These are phyloP conservation scores for Hybognathus amarus DNA, from an alignment of 2,797 vertebrate species.

Conservation along the genomic window DNA sequence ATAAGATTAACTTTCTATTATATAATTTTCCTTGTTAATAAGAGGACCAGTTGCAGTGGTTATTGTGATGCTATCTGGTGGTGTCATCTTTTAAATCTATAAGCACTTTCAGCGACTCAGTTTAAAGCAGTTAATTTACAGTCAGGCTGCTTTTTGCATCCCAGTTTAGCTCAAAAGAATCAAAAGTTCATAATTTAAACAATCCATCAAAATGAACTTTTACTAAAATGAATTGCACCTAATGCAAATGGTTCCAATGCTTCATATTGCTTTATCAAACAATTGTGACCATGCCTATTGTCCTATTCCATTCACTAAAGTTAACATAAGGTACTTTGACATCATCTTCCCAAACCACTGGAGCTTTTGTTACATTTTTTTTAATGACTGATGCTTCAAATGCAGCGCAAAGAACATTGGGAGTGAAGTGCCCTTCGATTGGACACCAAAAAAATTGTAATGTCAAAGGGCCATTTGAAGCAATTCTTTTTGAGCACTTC, in stretches of 20 bases:
- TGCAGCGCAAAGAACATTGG: neutral
- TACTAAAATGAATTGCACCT: neutral
- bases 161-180: neutral
- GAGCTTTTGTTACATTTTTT: neutral
- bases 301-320: neutral
- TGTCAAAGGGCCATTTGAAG: constrained; percentile 9
- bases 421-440: neutral
- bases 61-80: neutral
- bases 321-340: neutral
- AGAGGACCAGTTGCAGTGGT: neutral
- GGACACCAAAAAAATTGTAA: neutral
- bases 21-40: neutral
- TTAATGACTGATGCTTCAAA: neutral
- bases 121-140: neutral
- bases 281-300: neutral
- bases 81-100: neutral
- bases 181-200: neutral
- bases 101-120: neutral
- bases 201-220: neutral
- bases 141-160: neutral
- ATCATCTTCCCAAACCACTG: neutral
- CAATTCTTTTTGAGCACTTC: constrained; percentile 12
- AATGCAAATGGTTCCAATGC: neutral
- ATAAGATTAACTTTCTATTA: neutral
- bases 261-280: neutral